Conservation (phyloP, 2,888 invertebrate genomes). For the Drosophila hawaiiensis region DNA sequence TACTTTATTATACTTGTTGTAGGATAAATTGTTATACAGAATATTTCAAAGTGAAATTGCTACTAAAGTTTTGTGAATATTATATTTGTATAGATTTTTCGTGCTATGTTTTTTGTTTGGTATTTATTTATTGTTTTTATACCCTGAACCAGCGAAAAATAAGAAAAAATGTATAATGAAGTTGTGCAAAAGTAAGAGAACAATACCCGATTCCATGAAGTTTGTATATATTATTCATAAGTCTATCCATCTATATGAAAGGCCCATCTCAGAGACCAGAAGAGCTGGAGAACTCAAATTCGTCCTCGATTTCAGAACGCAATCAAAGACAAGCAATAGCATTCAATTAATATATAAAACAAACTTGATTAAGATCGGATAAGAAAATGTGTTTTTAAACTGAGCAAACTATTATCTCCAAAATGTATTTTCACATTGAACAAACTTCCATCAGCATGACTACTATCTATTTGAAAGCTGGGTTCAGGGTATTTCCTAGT, state of each 20-base stretch:
- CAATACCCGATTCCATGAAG: background rate
- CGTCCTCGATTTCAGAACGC: background rate
- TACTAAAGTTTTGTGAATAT: background rate
- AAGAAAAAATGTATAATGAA: background rate
- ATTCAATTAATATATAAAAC: background rate
- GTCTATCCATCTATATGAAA: background rate
- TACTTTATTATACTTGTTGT: conserved; percentile 1
- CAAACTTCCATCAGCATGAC: background rate
- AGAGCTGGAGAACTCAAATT: background rate
- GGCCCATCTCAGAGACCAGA: no score
- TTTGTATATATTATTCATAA: background rate
- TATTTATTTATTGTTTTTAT: background rate
- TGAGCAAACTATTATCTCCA: background rate
- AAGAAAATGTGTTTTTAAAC: background rate
- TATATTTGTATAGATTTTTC: background rate
- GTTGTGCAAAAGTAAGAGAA: background rate
- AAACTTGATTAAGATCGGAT: background rate
- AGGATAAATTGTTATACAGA: conserved; percentile 1
- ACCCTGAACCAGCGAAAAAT: background rate
- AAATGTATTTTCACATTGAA: background rate
- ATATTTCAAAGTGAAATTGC: background rate
- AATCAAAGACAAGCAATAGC: background rate
- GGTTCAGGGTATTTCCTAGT: background rate
- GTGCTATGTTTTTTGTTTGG: conserved; percentile 5
- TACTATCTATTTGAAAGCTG: background rate